Percentiles rank a stretch among this genome's conserved stretches.
phyloP scores from a whole-genome alignment of 2,888 invertebrate species.

The Andrena camellia region DNA sequence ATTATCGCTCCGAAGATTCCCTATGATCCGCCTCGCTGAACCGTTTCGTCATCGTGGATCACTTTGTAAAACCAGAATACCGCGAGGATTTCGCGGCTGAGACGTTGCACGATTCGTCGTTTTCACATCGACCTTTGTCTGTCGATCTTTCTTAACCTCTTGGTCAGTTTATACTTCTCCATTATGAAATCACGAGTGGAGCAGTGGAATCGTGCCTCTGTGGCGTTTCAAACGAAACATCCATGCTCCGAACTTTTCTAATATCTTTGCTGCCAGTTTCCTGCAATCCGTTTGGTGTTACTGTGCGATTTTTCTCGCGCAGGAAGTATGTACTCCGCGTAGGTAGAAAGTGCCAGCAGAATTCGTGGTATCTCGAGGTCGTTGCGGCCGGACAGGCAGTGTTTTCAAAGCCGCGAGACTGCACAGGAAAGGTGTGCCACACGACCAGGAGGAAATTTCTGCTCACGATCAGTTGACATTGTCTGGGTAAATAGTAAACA shows the following conservation, averaged over 20 bases:
- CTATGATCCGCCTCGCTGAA: neutral
- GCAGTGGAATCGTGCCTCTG: too few species aligned
- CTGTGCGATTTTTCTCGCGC: too few species aligned
- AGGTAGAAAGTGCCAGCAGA: constrained; percentile 38
- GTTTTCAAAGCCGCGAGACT: constrained; percentile 28
- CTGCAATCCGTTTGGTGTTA: too few species aligned
- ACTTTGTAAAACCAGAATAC: neutral
- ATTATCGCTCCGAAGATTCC: neutral
- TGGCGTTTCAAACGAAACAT: too few species aligned
- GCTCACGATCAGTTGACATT: constrained; percentile 62
- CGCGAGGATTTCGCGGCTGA: neutral
- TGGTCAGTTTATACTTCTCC: neutral
- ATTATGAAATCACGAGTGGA: too few species aligned
- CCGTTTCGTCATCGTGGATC: constrained; percentile 1
- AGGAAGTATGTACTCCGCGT: neutral
- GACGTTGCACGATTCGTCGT: too few species aligned
- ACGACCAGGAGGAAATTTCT: constrained; percentile 60
- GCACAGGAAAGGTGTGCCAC: constrained; percentile 61
- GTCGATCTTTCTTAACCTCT: neutral
- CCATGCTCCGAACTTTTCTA: too few species aligned
- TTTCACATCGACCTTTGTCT: too few species aligned
- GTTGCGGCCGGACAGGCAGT: constrained; percentile 1
- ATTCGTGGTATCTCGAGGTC: constrained; percentile 35
- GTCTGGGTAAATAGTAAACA: constrained; percentile 66
- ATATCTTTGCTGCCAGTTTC: too few species aligned